Evolutionary conservation across 2,113 vertebrate genomes (phyloP).

Genomic region (Suricata suricatta): DNA sequence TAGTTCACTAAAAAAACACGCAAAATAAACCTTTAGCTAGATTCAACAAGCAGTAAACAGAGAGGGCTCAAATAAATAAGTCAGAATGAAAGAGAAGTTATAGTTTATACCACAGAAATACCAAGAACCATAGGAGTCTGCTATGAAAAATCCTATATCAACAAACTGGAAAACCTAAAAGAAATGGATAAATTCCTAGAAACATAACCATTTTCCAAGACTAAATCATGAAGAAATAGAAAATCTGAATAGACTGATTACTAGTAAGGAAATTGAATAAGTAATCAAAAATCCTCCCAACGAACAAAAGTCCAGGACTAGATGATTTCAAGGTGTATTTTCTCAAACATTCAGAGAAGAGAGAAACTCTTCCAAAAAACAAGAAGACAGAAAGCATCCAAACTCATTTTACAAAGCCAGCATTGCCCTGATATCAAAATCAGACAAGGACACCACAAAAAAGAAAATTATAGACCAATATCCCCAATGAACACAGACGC

Average conservation of each 20-base stretch:
- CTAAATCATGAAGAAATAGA: background rate
- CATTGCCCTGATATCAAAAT: background rate
- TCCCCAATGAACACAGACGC: background rate
- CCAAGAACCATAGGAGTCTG: background rate
- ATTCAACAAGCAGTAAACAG: background rate
- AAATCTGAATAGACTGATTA: background rate
- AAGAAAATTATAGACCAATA: background rate
- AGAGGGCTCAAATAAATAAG: background rate
- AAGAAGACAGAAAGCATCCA: background rate
- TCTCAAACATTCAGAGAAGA: background rate
- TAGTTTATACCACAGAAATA: background rate
- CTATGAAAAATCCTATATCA: background rate
- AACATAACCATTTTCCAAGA: background rate
- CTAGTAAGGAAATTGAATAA: background rate
- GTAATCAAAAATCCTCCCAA: background rate
- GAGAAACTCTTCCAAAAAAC: background rate
- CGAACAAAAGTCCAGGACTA: background rate
- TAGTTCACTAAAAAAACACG: background rate
- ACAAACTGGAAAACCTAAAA: background rate
- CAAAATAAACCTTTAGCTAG: background rate
- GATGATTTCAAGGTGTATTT: background rate
- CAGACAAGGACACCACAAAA: background rate
- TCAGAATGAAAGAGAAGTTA: background rate
- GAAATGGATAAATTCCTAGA: background rate
- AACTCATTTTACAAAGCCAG: background rate